A percentile compares a stretch with the other conserved stretches of the same genome.
Evolutionary conservation across 2,113 vertebrate species (phyloP).

Genomic region (Meriones unguiculatus): DNA sequence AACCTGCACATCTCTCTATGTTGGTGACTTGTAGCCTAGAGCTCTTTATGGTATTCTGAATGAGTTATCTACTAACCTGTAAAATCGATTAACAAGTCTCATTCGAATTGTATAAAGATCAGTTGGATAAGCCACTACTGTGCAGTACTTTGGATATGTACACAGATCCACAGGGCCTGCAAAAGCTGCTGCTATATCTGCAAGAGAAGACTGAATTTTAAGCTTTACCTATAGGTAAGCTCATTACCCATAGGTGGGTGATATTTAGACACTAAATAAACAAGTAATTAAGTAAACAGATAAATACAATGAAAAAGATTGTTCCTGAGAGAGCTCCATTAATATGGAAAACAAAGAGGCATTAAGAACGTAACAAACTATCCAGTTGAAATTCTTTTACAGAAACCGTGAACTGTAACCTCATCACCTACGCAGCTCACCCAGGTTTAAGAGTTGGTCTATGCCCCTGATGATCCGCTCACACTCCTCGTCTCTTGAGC

Average conservation of each 20-base stretch:
- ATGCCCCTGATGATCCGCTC: conserved; percentile 93
- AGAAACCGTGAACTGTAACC: background rate
- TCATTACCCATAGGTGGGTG: background rate
- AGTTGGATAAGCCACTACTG: conserved; percentile 96
- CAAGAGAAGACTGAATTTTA: conserved; percentile 33
- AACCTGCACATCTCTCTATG: background rate
- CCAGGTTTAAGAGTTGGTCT: conserved; percentile 93
- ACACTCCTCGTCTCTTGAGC: conserved; percentile 92
- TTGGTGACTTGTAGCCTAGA: background rate
- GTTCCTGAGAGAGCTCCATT: background rate
- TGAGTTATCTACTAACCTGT: conserved; percentile 89
- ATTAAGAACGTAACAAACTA: background rate
- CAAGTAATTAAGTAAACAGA: too few species aligned
- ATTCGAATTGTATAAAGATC: conserved; percentile 95
- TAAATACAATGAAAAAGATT: too few species aligned
- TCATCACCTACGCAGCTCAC: conserved; percentile 80
- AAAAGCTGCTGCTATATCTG: conserved; percentile 96
- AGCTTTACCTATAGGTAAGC: background rate
- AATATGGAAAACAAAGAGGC: background rate
- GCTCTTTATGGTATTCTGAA: background rate
- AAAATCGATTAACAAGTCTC: conserved; percentile 94
- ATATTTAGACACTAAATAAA: background rate
- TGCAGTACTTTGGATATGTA: conserved; percentile 96
- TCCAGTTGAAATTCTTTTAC: background rate
- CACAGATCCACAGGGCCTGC: conserved; percentile 95